Percentiles rank a stretch among this genome's conserved stretches.
phyloP scores from a whole-genome alignment of 2,113 vertebrate species.

The Xiphophorus couchianus region DNA sequence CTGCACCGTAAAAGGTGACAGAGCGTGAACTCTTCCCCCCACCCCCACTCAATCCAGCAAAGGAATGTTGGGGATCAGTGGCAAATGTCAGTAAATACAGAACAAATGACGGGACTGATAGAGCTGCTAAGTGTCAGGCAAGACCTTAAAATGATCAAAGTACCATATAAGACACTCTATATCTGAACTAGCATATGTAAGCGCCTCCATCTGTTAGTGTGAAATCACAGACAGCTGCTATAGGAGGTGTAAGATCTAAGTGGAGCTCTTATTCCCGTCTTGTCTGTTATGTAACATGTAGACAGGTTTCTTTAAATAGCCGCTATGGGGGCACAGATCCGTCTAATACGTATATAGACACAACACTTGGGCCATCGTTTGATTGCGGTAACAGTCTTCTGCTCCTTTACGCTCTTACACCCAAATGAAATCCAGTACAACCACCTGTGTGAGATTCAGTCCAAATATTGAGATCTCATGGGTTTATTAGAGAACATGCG shows the following conservation, averaged over 20 bases:
- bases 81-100: conserved; percentile 6
- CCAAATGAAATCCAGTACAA: too few species aligned
- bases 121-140: conserved; percentile 22
- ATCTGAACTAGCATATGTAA: conserved; percentile 1
- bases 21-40: not conserved
- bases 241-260: conserved; percentile 24
- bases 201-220: conserved; percentile 12
- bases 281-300: conserved; percentile 55
- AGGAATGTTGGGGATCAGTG: not conserved
- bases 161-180: not conserved
- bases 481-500: not conserved
- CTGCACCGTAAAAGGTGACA: not conserved
- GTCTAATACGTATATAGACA: conserved; percentile 45
- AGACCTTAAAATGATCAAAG: conserved; percentile 28
- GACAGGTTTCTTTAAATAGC: conserved; percentile 65
- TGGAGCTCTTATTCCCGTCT: conserved; percentile 20
- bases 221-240: not conserved
- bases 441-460: not conserved
- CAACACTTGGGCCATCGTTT: conserved; percentile 37
- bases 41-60: not conserved
- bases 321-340: conserved; percentile 28
- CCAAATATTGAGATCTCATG: not conserved
- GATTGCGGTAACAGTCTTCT: not conserved
- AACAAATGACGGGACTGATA: not conserved
- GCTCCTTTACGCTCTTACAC: too few species aligned